Evolutionary conservation across 2,888 invertebrate genomes (phyloP).

Genomic region (Zygothrica quintamaculata): DNA sequence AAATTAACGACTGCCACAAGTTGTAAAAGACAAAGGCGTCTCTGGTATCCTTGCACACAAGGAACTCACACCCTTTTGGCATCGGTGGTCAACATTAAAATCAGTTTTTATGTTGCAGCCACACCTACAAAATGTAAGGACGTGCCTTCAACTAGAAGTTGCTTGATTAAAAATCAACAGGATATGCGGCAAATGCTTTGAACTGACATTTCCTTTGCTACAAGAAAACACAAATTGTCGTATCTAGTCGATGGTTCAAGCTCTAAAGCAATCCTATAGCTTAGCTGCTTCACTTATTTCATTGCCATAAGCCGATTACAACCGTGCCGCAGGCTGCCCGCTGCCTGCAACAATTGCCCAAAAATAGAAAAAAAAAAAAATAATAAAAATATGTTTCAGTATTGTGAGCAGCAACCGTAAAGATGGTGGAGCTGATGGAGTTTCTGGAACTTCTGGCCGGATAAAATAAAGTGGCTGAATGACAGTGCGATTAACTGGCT

Average conservation of each 20-base stretch:
- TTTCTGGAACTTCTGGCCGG: slow-evolving; percentile 13
- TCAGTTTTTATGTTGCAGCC: slow-evolving; percentile 77
- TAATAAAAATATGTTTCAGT: slow-evolving; percentile 39
- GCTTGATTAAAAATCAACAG: slow-evolving; percentile 72
- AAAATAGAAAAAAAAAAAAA: slow-evolving; percentile 3
- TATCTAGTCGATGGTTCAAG: slow-evolving; percentile 4
- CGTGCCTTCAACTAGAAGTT: slow-evolving; percentile 27
- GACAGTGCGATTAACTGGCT: slow-evolving; percentile 79
- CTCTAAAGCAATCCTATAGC: slow-evolving; percentile 22
- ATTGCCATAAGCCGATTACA: slow-evolving; percentile 66
- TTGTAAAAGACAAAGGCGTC: slow-evolving; percentile 79
- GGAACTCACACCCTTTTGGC: slow-evolving; percentile 6
- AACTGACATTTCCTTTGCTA: slow-evolving; percentile 6
- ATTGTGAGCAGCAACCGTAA: slow-evolving; percentile 35
- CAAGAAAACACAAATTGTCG: background rate
- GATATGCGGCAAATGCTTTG: slow-evolving; percentile 36
- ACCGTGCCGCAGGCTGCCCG: slow-evolving; percentile 29
- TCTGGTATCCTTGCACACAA: background rate
- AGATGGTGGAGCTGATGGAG: slow-evolving; percentile 32
- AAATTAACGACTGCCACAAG: slow-evolving; percentile 82
- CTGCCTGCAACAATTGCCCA: slow-evolving; percentile 35
- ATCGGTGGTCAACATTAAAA: slow-evolving; percentile 76
- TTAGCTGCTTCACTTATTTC: slow-evolving; percentile 35
- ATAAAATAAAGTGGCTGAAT: slow-evolving; percentile 63
- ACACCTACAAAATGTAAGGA: slow-evolving; percentile 57